Evolutionary conservation across 2,888 invertebrate species (phyloP).

Genomic region (Achlya flavicornis): DNA sequence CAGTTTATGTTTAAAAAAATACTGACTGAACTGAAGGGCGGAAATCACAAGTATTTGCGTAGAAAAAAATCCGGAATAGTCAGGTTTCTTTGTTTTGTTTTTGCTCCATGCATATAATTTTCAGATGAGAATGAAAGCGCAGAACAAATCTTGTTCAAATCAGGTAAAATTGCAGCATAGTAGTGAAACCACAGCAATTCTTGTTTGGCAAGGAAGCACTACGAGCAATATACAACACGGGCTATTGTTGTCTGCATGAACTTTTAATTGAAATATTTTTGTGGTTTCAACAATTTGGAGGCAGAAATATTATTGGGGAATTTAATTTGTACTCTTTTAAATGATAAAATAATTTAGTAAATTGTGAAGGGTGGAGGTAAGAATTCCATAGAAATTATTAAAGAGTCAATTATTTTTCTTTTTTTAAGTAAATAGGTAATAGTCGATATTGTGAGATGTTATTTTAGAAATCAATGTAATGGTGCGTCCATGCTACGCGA

Average conservation of each 20-base stretch:
- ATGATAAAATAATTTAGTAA: conserved; percentile 1
- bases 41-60: no score
- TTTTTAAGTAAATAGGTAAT: no score
- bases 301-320: background rate
- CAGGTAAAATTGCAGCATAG: background rate
- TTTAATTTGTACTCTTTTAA: conserved; percentile 1
- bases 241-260: background rate
- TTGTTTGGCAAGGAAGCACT: background rate
- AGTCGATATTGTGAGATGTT: no score
- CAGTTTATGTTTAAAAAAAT: no score
- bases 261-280: conserved; percentile 14
- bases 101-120: no score
- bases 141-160: background rate
- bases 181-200: background rate
- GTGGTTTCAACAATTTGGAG: conserved; percentile 8
- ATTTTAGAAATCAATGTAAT: no score
- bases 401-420: background rate
- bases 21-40: no score
- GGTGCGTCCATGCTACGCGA: no score
- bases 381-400: background rate
- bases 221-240: background rate
- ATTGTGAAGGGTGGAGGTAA: background rate
- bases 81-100: no score
- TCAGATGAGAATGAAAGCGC: background rate
- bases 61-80: no score